Evolutionary conservation across 1,140 invertebrate genomes (phyloP).

Genomic region (Eufriesea mexicana): DNA sequence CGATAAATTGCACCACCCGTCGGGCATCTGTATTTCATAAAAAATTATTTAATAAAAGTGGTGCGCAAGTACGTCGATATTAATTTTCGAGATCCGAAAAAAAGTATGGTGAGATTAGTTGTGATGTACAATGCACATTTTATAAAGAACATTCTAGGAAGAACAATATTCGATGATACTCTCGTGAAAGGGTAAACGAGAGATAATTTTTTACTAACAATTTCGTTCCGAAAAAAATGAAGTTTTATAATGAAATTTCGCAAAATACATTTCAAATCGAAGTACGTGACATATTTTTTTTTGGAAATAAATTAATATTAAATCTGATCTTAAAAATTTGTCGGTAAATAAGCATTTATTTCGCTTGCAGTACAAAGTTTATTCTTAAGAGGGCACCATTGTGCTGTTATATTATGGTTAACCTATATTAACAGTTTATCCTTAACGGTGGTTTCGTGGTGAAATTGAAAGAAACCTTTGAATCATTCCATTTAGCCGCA

Average conservation of each 20-base stretch:
- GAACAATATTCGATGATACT: not conserved
- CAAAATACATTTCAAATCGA: not conserved
- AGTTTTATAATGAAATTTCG: not conserved
- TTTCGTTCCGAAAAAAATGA: not conserved
- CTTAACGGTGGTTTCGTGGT: too few species aligned
- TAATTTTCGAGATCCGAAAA: not conserved
- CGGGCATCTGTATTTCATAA: conserved; percentile 10
- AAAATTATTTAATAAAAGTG: conserved; percentile 43
- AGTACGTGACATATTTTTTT: not conserved
- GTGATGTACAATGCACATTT: not conserved
- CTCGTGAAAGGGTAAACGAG: not conserved
- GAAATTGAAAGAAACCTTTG: not conserved
- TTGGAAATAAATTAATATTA: not conserved
- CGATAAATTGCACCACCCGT: conserved; percentile 26
- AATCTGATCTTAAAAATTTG: too few species aligned
- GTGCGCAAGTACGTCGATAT: not conserved
- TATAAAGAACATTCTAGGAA: not conserved
- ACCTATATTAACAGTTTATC: too few species aligned
- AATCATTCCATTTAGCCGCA: not conserved
- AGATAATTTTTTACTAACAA: too few species aligned
- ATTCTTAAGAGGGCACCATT: too few species aligned
- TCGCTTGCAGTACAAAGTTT: too few species aligned
- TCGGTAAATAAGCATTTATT: too few species aligned
- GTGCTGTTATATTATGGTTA: too few species aligned
- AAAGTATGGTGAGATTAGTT: conserved; percentile 20